phyloP scores from a whole-genome alignment of 2,113 vertebrate genomes.

The Bambusicola thoracicus region DNA sequence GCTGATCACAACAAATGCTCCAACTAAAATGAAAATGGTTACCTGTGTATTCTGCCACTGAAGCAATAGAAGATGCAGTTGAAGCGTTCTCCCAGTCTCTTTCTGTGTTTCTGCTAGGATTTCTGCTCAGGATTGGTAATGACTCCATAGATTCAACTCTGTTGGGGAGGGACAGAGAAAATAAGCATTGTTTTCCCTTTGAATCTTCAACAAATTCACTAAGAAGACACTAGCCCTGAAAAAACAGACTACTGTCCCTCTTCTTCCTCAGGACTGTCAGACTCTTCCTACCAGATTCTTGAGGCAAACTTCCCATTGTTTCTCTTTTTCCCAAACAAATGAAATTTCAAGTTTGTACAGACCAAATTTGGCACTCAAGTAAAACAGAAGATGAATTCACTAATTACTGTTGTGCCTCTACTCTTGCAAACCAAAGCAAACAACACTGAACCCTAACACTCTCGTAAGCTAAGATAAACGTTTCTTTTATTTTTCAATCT shows the following conservation, averaged over 20 bases:
- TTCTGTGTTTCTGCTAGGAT: conserved; percentile 91
- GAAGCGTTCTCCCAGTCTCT: conserved; percentile 96
- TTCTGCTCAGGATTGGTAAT: conserved; percentile 87
- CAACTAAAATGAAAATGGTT: neutral
- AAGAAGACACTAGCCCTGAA: neutral
- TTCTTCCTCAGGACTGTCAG: neutral
- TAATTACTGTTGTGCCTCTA: neutral
- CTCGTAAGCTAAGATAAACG: neutral
- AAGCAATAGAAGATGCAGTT: conserved; percentile 92
- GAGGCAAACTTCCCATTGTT: neutral
- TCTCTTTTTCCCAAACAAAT: too few species aligned
- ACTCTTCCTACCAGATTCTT: neutral
- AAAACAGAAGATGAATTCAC: neutral
- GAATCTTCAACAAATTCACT: neutral
- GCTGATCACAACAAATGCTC: neutral
- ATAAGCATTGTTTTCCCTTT: neutral
- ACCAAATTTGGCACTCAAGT: neutral
- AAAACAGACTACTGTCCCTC: neutral
- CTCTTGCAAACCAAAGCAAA: neutral
- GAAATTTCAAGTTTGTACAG: neutral
- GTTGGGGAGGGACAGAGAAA: neutral
- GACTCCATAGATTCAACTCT: conserved; percentile 93
- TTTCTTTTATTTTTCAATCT: neutral
- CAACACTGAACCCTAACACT: neutral
- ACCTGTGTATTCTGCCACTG: conserved; percentile 95